Conservation (phyloP, 2,888 invertebrate species). For the Tipula vernalis region DNA sequence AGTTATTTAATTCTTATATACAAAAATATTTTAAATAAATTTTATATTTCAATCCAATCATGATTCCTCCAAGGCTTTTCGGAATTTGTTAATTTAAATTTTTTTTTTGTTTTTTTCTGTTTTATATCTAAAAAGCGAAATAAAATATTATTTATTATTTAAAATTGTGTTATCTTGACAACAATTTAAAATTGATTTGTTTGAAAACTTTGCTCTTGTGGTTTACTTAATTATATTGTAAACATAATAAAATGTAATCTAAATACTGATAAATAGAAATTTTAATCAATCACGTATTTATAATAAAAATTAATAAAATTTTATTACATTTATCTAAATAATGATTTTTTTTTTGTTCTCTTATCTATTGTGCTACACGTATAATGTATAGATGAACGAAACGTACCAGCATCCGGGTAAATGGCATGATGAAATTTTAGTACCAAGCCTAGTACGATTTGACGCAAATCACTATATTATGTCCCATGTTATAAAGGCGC, state of each 20-base stretch:
- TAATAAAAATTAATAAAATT: not conserved
- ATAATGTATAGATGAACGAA: constrained; percentile 48
- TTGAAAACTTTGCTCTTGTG: not conserved
- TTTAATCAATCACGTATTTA: not conserved
- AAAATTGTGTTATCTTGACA: not conserved
- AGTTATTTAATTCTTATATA: not conserved
- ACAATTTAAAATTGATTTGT: not conserved
- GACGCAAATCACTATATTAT: constrained; percentile 41
- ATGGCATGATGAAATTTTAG: constrained; percentile 47
- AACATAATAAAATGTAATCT: not conserved
- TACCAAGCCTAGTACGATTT: constrained; percentile 31
- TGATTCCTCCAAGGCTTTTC: not conserved
- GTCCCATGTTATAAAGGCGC: constrained; percentile 47
- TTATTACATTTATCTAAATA: not conserved
- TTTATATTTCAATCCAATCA: not conserved
- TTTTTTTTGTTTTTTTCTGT: not conserved
- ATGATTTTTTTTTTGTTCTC: not conserved
- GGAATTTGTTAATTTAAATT: not conserved
- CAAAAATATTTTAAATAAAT: not conserved
- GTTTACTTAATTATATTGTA: not conserved
- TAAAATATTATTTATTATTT: not conserved
- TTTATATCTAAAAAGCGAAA: not conserved
- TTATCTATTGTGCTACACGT: not conserved
- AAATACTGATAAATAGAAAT: not conserved
- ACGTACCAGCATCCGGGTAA: constrained; percentile 57